phyloP scores from a whole-genome alignment of 1,140 invertebrate genomes.

The Microplitis demolitor region DNA sequence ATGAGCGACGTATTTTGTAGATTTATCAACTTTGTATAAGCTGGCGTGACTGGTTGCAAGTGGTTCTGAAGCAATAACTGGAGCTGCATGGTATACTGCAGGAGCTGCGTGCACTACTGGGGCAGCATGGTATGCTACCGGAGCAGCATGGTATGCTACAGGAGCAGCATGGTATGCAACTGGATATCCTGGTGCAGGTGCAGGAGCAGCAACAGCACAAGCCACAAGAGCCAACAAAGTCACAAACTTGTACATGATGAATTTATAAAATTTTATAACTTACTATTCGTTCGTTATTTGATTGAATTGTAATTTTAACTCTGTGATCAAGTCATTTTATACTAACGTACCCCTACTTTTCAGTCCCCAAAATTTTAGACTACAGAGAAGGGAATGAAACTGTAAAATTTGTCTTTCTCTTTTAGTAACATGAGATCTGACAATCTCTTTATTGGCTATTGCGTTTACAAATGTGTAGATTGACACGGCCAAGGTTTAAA shows the following conservation, averaged over 20 bases:
- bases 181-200: slow-evolving; percentile 22
- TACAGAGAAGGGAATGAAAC: slow-evolving; percentile 29
- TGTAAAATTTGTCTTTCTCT: slow-evolving; percentile 20
- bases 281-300: slow-evolving; percentile 12
- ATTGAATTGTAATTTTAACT: slow-evolving; percentile 25
- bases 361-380: slow-evolving; percentile 30
- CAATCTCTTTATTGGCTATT: slow-evolving; percentile 7
- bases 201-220: slow-evolving; percentile 30
- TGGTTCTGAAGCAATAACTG: slow-evolving; percentile 10
- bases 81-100: no score
- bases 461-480: not conserved
- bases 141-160: slow-evolving; percentile 25
- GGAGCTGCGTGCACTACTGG: no score
- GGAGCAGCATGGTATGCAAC: slow-evolving; percentile 18
- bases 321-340: slow-evolving; percentile 12
- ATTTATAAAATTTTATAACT: slow-evolving; percentile 11
- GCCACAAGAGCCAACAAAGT: slow-evolving; percentile 49
- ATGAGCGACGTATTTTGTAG: no score
- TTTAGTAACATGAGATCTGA: slow-evolving; percentile 5
- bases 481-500: not conserved
- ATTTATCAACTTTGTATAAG: slow-evolving; percentile 33
- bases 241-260: slow-evolving; percentile 33
- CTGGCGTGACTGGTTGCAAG: slow-evolving; percentile 51
- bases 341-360: slow-evolving; percentile 29
- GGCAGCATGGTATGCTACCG: no score